Evolutionary conservation across 1,140 invertebrate genomes (phyloP).

Genomic region (Antheraea pernyi): DNA sequence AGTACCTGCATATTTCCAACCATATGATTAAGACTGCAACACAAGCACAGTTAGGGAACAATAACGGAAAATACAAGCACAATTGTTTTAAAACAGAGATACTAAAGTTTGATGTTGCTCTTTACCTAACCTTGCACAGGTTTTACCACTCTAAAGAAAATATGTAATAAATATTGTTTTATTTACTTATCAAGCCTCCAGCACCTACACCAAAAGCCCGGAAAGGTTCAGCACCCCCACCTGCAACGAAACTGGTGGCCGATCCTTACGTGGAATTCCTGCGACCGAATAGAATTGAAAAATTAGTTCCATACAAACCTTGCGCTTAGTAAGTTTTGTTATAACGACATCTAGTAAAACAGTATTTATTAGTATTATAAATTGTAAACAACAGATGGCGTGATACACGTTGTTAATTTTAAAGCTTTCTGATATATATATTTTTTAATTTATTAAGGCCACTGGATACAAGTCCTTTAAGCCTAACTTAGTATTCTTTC

Average conservation of each 20-base stretch:
- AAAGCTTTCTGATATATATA: too few relatives aligned
- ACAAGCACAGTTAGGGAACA: too few relatives aligned
- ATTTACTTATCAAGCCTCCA: conserved; percentile 44
- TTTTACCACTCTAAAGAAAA: not conserved
- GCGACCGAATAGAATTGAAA: conserved; percentile 62
- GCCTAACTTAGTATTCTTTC: too few relatives aligned
- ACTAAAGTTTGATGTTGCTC: too few relatives aligned
- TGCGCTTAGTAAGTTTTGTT: conserved; percentile 65
- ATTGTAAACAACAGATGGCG: not conserved
- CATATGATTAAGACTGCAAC: too few relatives aligned
- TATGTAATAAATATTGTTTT: not conserved
- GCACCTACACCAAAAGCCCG: conserved; percentile 61
- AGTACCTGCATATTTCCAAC: too few relatives aligned
- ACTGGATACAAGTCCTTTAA: too few relatives aligned
- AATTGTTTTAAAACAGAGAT: too few relatives aligned
- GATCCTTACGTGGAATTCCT: conserved; percentile 59
- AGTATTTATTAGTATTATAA: not conserved
- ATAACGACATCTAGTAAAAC: not conserved
- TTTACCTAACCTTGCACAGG: too few relatives aligned
- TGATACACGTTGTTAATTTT: not conserved
- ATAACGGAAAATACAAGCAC: too few relatives aligned
- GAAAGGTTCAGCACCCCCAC: conserved; percentile 37
- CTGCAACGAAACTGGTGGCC: conserved; percentile 51
- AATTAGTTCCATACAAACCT: conserved; percentile 64
- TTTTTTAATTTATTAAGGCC: too few relatives aligned